Evolutionary conservation across 2,113 vertebrate species (phyloP).

Genomic region (Sylvia atricapilla): DNA sequence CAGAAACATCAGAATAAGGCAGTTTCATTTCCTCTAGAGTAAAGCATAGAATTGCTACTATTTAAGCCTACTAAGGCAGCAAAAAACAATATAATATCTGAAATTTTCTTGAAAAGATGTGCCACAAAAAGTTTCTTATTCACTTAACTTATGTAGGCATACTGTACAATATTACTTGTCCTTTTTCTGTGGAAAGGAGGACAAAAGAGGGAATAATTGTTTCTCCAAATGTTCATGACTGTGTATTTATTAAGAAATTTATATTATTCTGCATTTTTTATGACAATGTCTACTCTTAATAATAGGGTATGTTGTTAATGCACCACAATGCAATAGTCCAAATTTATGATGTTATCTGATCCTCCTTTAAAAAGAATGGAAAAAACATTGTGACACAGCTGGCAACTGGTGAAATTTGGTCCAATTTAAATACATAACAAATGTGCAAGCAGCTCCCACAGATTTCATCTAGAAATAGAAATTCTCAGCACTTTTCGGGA

Average conservation of each 20-base stretch:
- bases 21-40: background rate
- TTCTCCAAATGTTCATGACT: background rate
- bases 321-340: background rate
- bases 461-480: background rate
- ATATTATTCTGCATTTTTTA: background rate
- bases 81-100: background rate
- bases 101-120: background rate
- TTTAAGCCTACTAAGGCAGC: background rate
- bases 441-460: background rate
- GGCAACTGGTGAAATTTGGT: background rate
- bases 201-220: background rate
- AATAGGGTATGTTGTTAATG: background rate
- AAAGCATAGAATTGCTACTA: background rate
- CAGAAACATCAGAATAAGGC: background rate
- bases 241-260: background rate
- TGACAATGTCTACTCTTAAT: background rate
- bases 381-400: background rate
- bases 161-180: background rate
- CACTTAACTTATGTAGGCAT: background rate
- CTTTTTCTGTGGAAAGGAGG: background rate
- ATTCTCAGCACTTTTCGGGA: slow-evolving; percentile 1
- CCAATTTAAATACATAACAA: background rate
- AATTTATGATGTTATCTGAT: background rate
- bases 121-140: background rate
- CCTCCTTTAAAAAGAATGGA: background rate